Evolutionary conservation across 2,113 vertebrate genomes (phyloP), one percentile per base, ranked within the genome.

Genomic region (Scophthalmus maximus): DNA sequence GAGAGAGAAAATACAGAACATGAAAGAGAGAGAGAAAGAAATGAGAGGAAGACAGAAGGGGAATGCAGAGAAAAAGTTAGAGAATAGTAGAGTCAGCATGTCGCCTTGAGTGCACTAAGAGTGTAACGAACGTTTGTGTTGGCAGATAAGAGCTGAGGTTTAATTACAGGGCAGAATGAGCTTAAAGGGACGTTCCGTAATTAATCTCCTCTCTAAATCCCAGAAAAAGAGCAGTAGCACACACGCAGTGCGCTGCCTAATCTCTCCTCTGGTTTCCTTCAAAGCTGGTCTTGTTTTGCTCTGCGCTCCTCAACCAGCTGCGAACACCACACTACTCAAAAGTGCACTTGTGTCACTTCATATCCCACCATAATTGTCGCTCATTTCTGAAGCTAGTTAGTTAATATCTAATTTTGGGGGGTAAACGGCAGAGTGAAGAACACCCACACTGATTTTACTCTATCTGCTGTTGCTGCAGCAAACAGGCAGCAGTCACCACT

Each of bases 131-230:
- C 68, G 77, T 81, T 66, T 66, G 56, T 59, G 51, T 58, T 27
- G 29, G 75, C 55, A 73, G 77, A 84, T 80, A 68, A 85, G 74
- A 79, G 64, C 70, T 70, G 18, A 55, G 67, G 63, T 81, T 83
- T 92, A 87, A 91, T 90, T 90, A 90, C 88, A 83, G 56, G 62
- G 22, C 85, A 81, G 79, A 79, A 81, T 70, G 60, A 79, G 73
- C 32, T 92, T 89, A 91, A 82, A 72, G 62, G 71, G 61, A 58
- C 38, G 20, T 59, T 72, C 68, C 12, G 20, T 88, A 86, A 92
- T 91, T 82, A 91, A 92, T 91, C 85, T 78, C 10, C 63, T 81
- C 49, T 80, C 44, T 68, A 84, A 88, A 84, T 81, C 83, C 75
- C 51, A 49, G 70, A 34, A 88, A 90, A 89, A 91, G 81, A 88